Evolutionary conservation across 2,113 vertebrate species (phyloP).

Genomic region (Turdus rufiventris): DNA sequence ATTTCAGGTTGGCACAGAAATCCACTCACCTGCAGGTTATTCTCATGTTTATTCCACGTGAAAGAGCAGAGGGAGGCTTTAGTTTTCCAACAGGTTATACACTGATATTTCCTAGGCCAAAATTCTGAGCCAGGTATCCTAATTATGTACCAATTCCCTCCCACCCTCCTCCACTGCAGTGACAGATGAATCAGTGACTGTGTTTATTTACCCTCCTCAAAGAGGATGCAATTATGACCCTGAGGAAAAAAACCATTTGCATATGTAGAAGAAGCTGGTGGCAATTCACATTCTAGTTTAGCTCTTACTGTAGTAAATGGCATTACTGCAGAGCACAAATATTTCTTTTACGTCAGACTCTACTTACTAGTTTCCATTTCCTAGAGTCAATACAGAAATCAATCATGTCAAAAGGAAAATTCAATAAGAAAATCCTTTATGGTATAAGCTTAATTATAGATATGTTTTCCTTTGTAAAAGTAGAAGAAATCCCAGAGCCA

Average conservation of each 20-base stretch:
- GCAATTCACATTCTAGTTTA: conserved; percentile 43
- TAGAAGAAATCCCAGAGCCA: conserved; percentile 35
- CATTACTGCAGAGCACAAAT: conserved; percentile 40
- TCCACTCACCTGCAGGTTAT: conserved; percentile 26
- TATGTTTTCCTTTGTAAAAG: conserved; percentile 57
- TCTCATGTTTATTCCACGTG: conserved; percentile 28
- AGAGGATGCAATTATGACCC: not conserved
- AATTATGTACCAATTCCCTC: conserved; percentile 25
- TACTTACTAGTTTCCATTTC: conserved; percentile 66
- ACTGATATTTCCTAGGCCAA: not conserved
- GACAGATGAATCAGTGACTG: conserved; percentile 27
- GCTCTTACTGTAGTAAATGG: conserved; percentile 50
- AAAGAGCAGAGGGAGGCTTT: not conserved
- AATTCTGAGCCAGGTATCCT: conserved; percentile 17
- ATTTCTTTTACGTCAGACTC: conserved; percentile 60
- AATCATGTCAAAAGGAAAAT: conserved; percentile 65
- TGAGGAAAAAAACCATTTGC: not conserved
- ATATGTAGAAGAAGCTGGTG: conserved; percentile 34
- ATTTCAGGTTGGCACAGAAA: conserved; percentile 6
- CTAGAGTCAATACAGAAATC: conserved; percentile 69
- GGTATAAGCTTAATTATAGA: conserved; percentile 62
- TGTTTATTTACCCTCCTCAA: conserved; percentile 36
- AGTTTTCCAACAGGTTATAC: not conserved
- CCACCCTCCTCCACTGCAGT: not conserved
- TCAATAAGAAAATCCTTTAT: conserved; percentile 65